phyloP scores from a whole-genome alignment of 1,140 invertebrate genomes.

The Pseudachorutes palmiensis region DNA sequence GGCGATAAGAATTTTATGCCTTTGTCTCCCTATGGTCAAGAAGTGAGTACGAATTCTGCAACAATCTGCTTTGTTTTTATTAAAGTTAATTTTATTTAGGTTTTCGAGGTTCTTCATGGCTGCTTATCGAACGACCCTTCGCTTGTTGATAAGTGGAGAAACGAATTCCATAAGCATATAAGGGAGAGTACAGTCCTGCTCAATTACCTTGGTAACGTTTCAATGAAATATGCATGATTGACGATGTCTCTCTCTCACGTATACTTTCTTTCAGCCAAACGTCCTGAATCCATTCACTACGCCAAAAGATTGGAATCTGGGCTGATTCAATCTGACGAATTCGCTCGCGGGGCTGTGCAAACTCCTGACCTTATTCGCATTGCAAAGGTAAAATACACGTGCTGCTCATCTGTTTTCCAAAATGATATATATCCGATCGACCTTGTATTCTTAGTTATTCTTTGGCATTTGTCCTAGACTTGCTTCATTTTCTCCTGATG shows the following conservation, averaged over 20 bases:
- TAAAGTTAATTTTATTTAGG: too few relatives aligned
- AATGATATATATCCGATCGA: too few relatives aligned
- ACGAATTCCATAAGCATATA: conserved; percentile 21
- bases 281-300: conserved; percentile 18
- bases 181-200: conserved; percentile 30
- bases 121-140: conserved; percentile 23
- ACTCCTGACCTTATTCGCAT: conserved; percentile 27
- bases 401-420: too few relatives aligned
- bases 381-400: conserved; percentile 27
- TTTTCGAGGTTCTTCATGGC: conserved; percentile 28
- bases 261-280: conserved; percentile 33
- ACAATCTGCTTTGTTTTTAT: too few relatives aligned
- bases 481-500: too few relatives aligned
- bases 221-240: too few relatives aligned
- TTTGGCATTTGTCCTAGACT: too few relatives aligned
- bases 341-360: conserved; percentile 34
- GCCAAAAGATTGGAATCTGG: conserved; percentile 22
- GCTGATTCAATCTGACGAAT: conserved; percentile 34
- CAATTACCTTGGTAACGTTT: conserved; percentile 30
- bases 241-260: too few relatives aligned
- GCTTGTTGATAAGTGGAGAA: conserved; percentile 23
- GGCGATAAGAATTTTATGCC: conserved; percentile 27
- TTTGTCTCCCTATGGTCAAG: conserved; percentile 19
- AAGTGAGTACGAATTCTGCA: too few relatives aligned
- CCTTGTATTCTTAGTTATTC: too few relatives aligned